Base-by-base conservation (phyloP, 2,888 invertebrate species). In the Tinea semifulvella region DNA sequence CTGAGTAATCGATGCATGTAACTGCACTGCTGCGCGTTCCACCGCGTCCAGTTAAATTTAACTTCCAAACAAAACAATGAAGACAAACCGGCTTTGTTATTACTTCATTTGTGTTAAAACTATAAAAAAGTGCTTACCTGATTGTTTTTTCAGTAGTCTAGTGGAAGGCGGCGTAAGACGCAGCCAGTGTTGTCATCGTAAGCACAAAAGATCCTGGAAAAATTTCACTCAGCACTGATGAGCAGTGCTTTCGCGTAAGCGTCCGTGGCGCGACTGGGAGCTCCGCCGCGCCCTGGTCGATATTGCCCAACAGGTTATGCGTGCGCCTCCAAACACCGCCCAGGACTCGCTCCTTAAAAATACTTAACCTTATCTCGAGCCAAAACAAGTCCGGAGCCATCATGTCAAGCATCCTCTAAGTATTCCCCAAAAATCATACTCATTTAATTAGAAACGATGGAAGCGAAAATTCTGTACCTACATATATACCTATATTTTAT, bases 231-330 rank as follows among this genome's bases (percentile, higher is more conserved):
- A n/a, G n/a, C 25, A 22, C 25, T 22, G 25, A 8, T 22, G 6
- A 22, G 25, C 25, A 22, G 25, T 22, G 25, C 8, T 7, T 2
- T 14, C 36, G 18, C 36, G 36, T 2, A 18, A 16, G 18, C 54
- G 49, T 51, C 16, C 48, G 51, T 56, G 52, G 56, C 63, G 56
- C 60, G 66, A 71, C 73, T 69, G 73, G 16, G 36, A 60, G 57
- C 53, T 54, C 50, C 45, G 49, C 56, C 57, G 51, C 59, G 58
- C 60, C 58, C 60, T 58, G 69, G 68, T 72, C 73, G 74, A 72
- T 73, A 70, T 51, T 46, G 53, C 58, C 62, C 74, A 73, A 76
- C 76, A 75, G 74, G 76, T 75, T 68, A 63, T 73, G 74, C 74
- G 73, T 71, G 73, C 76, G 72, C 74, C 67, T 68, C 54, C 13